phyloP scores from a whole-genome alignment of 2,113 vertebrate genomes.

The Psilopogon haemacephalus region DNA sequence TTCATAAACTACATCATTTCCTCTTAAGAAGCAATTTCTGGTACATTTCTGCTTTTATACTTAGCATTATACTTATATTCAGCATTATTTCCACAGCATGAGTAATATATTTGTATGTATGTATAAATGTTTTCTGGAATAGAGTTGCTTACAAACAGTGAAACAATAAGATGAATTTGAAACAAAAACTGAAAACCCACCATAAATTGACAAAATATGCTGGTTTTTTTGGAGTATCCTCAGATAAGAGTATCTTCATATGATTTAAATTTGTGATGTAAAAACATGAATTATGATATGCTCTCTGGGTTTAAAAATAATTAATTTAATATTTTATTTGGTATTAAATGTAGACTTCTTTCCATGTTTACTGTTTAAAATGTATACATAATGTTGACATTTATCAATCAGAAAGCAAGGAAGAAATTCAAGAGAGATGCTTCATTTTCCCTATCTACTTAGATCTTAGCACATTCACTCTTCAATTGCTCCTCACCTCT shows the following conservation, averaged over 20 bases:
- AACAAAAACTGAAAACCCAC: constrained; percentile 22
- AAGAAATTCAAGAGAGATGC: neutral
- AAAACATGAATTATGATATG: neutral
- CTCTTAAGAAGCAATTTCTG: constrained; percentile 42
- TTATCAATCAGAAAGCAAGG: neutral
- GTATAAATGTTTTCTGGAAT: constrained; percentile 43
- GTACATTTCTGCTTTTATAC: constrained; percentile 44
- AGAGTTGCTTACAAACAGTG: constrained; percentile 2
- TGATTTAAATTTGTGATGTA: neutral
- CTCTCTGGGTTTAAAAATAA: neutral
- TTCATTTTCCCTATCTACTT: neutral
- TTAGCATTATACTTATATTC: too few species aligned
- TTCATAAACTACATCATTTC: constrained; percentile 41
- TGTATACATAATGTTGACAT: neutral
- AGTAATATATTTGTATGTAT: constrained; percentile 37
- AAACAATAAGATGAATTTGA: constrained; percentile 28
- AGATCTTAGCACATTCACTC: constrained; percentile 7
- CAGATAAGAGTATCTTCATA: neutral
- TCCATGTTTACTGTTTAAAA: neutral
- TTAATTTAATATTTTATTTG: neutral
- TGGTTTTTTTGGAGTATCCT: neutral
- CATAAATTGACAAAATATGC: constrained; percentile 9
- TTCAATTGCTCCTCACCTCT: constrained; percentile 41
- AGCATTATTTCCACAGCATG: constrained; percentile 47
- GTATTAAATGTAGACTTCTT: neutral